Base-by-base conservation (phyloP, 2,888 invertebrate genomes). In the Heteropelma amictum region DNA sequence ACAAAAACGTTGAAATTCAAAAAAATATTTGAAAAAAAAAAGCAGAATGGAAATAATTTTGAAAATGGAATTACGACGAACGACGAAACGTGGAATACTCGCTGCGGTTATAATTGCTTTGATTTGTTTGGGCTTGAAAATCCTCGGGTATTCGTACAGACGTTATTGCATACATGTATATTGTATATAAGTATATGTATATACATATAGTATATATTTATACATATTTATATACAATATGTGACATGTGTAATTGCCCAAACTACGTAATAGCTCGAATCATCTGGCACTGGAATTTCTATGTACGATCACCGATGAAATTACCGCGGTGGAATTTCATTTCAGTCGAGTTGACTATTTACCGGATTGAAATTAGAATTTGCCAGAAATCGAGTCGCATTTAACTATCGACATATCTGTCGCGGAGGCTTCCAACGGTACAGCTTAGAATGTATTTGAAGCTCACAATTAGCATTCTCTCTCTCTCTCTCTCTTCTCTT, bases 311-410 rank as follows among this genome's bases (percentile, higher is more conserved):
- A 42, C 49, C 51, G 64, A 61, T 56, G 51, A 70, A 76, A 71
- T 71, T 67, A 76, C 77, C 47, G 67, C 63, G 53, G 60, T 54
- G 64, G 73, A 79, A 78, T 80, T 80, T 75, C 69, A 77, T 79
- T 77, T 76, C 77, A 74, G 79, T 78, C 79, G 78, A 73, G 71
- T 75, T 67, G 42, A 54, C 77, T 76, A 77, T 80, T 80, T 80
- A 76, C 78, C 76, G 78, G 77, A 79, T 77, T 77, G 73, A 67
- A 79, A 79, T 80, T 77, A 77, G 75, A 80, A 80, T 79, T 77
- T 68, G 75, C 75, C 53, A 60, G 70, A 64, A 63, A 63, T 65
- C 67, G 64, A 69, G 72, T 54, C 75, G 61, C 70, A 65, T 77
- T 70, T 71, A 73, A 76, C 76, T 65, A 72, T 77, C 76, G 49